phyloP scores from a whole-genome alignment of 2,888 invertebrate genomes.

The Amphimallon solstitiale region DNA sequence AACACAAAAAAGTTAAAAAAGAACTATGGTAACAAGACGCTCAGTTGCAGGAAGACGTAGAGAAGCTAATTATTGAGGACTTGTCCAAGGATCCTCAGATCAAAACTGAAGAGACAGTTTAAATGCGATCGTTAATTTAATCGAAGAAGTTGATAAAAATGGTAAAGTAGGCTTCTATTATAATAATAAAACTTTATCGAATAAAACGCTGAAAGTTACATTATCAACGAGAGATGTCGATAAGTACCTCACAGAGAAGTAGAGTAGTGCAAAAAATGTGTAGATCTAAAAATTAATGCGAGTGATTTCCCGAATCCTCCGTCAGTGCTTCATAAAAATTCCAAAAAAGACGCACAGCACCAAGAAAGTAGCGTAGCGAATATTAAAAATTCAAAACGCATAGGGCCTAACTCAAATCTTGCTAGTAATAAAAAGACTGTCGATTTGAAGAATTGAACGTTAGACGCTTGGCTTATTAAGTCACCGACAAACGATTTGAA shows the following conservation, averaged over 20 bases:
- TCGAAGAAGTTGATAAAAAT: constrained; percentile 34
- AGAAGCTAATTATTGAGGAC: constrained; percentile 19
- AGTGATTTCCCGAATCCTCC: not conserved
- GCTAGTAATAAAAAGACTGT: constrained; percentile 32
- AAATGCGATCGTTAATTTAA: constrained; percentile 14
- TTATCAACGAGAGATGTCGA: constrained; percentile 50
- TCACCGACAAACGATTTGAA: constrained; percentile 40
- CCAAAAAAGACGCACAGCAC: constrained; percentile 17
- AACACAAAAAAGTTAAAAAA: constrained; percentile 35
- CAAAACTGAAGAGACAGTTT: constrained; percentile 14
- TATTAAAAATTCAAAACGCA: constrained; percentile 2
- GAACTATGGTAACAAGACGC: constrained; percentile 41
- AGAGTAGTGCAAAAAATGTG: constrained; percentile 14
- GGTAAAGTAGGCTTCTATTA: constrained; percentile 31
- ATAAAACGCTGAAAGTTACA: constrained; percentile 55
- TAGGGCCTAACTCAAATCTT: constrained; percentile 5
- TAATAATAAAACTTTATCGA: constrained; percentile 15
- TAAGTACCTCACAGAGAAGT: constrained; percentile 35
- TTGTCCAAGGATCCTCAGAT: constrained; percentile 10
- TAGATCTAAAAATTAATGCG: constrained; percentile 12
- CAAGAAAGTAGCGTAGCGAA: not conserved
- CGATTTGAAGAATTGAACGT: constrained; percentile 42
- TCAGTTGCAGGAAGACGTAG: constrained; percentile 36
- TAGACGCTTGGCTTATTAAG: constrained; percentile 55
- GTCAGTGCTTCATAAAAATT: not conserved